These are phyloP conservation scores for Riptortus pedestris DNA, from an alignment of 1,140 invertebrate species.

Conservation along the genomic window DNA sequence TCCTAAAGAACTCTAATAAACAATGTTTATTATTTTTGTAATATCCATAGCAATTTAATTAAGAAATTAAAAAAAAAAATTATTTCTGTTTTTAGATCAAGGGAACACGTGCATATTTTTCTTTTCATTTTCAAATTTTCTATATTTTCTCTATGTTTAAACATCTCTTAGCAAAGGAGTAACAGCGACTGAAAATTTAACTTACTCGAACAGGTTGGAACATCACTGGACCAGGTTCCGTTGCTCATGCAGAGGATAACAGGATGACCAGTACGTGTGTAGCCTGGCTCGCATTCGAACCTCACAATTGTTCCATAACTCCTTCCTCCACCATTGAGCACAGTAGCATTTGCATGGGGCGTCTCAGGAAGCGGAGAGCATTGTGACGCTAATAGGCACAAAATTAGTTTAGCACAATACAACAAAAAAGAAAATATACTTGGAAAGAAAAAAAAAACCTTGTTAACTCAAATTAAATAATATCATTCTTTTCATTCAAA, in stretches of 20 bases:
- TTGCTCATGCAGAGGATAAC: constrained; percentile 91
- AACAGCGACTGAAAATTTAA: too few species aligned
- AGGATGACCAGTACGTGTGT: constrained; percentile 73
- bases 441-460: background rate
- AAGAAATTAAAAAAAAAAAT: too few species aligned
- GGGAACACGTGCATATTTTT: too few species aligned
- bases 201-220: constrained; percentile 76
- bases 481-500: too few species aligned
- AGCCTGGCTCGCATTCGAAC: constrained; percentile 90
- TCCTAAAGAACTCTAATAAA: too few species aligned
- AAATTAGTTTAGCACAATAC: constrained; percentile 28
- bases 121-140: too few species aligned
- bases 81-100: too few species aligned
- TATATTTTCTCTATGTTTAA: too few species aligned
- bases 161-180: too few species aligned
- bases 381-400: constrained; percentile 61
- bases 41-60: too few species aligned
- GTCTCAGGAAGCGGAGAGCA: constrained; percentile 83
- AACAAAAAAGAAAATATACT: background rate
- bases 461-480: background rate
- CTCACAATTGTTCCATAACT: constrained; percentile 91
- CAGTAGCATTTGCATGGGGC: constrained; percentile 72
- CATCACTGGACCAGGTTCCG: constrained; percentile 88
- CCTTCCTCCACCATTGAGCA: constrained; percentile 84
- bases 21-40: too few species aligned